Base-by-base conservation (phyloP, 2,888 invertebrate genomes). In the Melanostoma mellinum region DNA sequence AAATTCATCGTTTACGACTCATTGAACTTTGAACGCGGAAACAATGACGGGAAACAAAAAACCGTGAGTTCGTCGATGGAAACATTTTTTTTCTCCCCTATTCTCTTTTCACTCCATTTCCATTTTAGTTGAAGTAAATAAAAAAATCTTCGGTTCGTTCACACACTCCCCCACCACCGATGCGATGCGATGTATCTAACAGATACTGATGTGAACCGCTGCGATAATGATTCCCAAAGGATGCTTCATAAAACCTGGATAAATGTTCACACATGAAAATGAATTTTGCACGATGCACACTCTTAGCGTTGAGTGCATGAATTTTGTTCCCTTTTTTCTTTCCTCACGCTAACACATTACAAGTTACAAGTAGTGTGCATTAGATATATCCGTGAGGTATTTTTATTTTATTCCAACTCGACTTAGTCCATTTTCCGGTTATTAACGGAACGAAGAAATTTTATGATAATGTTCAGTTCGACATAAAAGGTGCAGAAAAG, bases 151-250 rank as follows among this genome's bases (percentile, higher is more conserved):
- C 53, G 30, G 50, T 76, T 72, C 56, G 72, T 76, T 76, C 81
- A 73, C 65, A 73, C 46, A 44, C 40, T n/a, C 44, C 60, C 40
- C 5, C 52, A 36, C 5, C 52, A 36, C 5, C 4, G 8, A 44
- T 61, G 6, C 9, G n/a, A 8, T 9, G 33, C 6, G 8, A 20
- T 5, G 20, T 20, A 20, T 20, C 20, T 52, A 67, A 3, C 6
- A 35, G 32, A 3, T 52, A 48, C 53, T 20, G 20, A 61, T 61
- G 6, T 10, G 56, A 53, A 58, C 55, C 55, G 35, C 32, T 36
- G 40, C 58, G 61, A 78, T 82, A 82, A 82, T 82, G 82, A 78
- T 78, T 63, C 82, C 63, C 56, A 72, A 69, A 67, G 65, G 65
- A 68, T 68, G 50, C 77, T 30, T 35, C 40, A 67, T 53, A 33